Conservation (phyloP, 2,113 vertebrate species). For the Ptyas mucosa region DNA sequence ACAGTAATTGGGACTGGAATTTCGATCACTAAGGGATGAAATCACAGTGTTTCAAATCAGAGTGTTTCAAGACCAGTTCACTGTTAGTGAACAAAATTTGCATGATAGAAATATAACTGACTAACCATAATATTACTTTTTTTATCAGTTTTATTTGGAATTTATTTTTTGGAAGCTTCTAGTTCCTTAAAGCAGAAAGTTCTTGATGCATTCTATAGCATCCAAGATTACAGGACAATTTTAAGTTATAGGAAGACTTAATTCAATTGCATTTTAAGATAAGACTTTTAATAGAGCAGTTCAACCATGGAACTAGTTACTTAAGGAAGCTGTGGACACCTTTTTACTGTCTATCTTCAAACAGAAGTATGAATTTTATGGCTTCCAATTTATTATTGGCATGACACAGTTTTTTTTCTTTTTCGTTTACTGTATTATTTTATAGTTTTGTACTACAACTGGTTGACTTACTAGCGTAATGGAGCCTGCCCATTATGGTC, state of each 20-base stretch:
- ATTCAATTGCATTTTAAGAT: not conserved
- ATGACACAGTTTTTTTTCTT: not conserved
- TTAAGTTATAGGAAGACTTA: not conserved
- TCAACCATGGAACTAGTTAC: not conserved
- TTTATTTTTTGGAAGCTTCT: not conserved
- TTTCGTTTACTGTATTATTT: not conserved
- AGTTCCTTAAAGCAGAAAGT: not conserved
- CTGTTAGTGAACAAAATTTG: not conserved
- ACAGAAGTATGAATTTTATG: not conserved
- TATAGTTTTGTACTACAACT: no score
- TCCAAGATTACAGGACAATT: not conserved
- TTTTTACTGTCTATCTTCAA: not conserved
- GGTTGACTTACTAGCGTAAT: no score
- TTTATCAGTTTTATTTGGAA: not conserved
- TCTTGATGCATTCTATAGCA: not conserved
- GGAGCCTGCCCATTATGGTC: no score
- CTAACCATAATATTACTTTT: not conserved
- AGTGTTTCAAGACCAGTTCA: not conserved
- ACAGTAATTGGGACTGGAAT: not conserved
- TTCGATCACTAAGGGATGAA: not conserved
- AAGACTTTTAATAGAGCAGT: not conserved
- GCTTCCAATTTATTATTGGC: not conserved
- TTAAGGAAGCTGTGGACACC: not conserved
- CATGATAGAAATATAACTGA: not conserved
- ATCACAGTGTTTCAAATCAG: not conserved